A percentile compares a stretch with the other conserved stretches of the same genome.
Evolutionary conservation across 2,888 invertebrate species (phyloP).

Genomic region (Zeuzera pyrina): DNA sequence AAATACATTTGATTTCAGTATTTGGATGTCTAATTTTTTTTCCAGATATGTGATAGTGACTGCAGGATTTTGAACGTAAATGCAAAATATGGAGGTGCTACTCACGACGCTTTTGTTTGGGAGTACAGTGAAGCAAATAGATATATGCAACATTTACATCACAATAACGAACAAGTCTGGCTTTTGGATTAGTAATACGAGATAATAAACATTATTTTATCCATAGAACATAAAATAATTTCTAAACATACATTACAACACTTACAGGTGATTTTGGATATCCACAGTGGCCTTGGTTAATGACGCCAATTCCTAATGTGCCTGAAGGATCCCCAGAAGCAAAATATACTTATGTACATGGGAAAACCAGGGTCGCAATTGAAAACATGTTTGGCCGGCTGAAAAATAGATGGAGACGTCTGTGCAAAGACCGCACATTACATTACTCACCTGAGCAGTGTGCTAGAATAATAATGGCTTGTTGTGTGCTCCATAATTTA

Average conservation of each 20-base stretch:
- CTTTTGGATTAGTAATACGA: slow-evolving; percentile 18
- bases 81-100: slow-evolving; percentile 21
- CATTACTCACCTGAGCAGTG: slow-evolving; percentile 20
- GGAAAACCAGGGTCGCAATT: slow-evolving; percentile 14
- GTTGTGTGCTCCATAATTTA: slow-evolving; percentile 21
- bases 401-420: slow-evolving; percentile 21
- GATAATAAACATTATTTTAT: background rate
- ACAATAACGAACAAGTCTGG: slow-evolving; percentile 12
- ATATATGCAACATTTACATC: slow-evolving; percentile 13
- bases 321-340: slow-evolving; percentile 11
- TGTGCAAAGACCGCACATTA: slow-evolving; percentile 16
- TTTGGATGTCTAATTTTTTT: too few relatives aligned
- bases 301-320: slow-evolving; percentile 19
- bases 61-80: slow-evolving; percentile 19
- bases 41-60: slow-evolving; percentile 20
- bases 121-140: slow-evolving; percentile 14
- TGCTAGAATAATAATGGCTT: slow-evolving; percentile 21
- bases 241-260: too few relatives aligned
- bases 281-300: slow-evolving; percentile 20
- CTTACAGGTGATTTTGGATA: slow-evolving; percentile 22
- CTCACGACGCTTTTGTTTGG: slow-evolving; percentile 22
- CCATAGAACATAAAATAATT: too few relatives aligned
- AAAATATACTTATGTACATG: slow-evolving; percentile 13
- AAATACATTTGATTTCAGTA: too few relatives aligned
- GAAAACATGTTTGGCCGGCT: slow-evolving; percentile 20